A percentile compares a stretch with the other conserved stretches of the same genome.
These are phyloP conservation scores for Bolinopsis microptera DNA, from an alignment of 37 sponge, comb jelly and placozoan genomes.

Conservation along the genomic window DNA sequence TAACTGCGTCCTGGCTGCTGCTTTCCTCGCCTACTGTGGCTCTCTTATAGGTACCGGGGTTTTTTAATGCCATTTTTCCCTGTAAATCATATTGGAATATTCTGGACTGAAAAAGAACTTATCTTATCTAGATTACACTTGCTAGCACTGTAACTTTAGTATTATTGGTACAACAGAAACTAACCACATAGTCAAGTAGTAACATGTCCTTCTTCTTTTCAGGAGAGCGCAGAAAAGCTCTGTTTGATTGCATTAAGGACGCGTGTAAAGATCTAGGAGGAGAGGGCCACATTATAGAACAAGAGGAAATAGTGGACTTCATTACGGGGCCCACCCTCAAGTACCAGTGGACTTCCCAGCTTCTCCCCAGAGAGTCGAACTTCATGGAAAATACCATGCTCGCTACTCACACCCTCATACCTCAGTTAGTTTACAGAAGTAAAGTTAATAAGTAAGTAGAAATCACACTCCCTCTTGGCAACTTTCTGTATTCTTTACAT, in stretches of 20 bases:
- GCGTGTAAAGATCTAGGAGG: not conserved
- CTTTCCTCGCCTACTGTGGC: slow-evolving; percentile 80
- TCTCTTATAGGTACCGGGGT: slow-evolving; percentile 62
- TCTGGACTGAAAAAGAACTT: too few relatives aligned
- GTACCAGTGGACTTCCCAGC: slow-evolving; percentile 45
- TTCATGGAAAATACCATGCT: slow-evolving; percentile 66
- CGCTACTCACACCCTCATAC: slow-evolving; percentile 47
- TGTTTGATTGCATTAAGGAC: slow-evolving; percentile 27
- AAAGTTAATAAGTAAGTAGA: too few relatives aligned
- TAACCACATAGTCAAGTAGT: too few relatives aligned
- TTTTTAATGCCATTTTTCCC: not conserved
- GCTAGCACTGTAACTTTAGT: too few relatives aligned
- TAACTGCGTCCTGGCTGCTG: slow-evolving; percentile 80
- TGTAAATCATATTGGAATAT: too few relatives aligned
- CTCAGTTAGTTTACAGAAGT: slow-evolving; percentile 50
- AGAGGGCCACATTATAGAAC: slow-evolving; percentile 20
- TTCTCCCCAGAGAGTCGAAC: slow-evolving; percentile 11
- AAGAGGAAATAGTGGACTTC: slow-evolving; percentile 42
- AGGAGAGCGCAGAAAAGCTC: slow-evolving; percentile 25
- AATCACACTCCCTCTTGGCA: too few relatives aligned
- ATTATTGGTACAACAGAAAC: too few relatives aligned
- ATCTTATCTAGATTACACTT: too few relatives aligned
- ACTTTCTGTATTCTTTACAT: too few relatives aligned
- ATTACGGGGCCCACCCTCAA: slow-evolving; percentile 33
- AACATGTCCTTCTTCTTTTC: not conserved